Evolutionary conservation across 2,113 vertebrate species (phyloP).

Genomic region (Elaphurus davidianus): DNA sequence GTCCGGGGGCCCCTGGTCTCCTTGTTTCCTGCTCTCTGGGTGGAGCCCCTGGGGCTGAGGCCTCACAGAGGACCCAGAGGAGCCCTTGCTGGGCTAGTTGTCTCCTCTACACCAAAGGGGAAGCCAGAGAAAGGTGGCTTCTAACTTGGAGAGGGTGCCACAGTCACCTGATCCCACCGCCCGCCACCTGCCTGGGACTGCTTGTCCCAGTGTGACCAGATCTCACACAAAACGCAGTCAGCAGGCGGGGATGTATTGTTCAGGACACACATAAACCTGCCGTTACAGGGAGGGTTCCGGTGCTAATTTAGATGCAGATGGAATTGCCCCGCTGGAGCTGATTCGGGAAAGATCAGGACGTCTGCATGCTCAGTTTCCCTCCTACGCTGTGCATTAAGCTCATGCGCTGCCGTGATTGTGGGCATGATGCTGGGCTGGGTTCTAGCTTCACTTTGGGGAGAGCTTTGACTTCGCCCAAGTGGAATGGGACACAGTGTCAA

Average conservation of each 20-base stretch:
- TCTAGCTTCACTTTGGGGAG: background rate
- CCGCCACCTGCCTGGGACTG: constrained; percentile 44
- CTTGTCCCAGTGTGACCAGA: constrained; percentile 29
- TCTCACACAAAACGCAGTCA: background rate
- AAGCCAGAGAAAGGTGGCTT: constrained; percentile 14
- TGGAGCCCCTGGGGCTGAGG: background rate
- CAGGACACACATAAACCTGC: constrained; percentile 40
- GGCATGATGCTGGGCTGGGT: constrained; percentile 30
- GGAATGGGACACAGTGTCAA: background rate
- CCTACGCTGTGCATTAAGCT: background rate
- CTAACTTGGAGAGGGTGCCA: background rate
- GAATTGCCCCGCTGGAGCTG: constrained; percentile 41
- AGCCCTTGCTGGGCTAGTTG: background rate
- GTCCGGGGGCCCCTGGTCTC: background rate
- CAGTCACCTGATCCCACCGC: constrained; percentile 17
- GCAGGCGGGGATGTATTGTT: constrained; percentile 61
- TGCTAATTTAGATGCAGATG: constrained; percentile 59
- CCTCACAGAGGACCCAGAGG: background rate
- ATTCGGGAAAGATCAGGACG: constrained; percentile 54
- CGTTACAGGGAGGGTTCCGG: constrained; percentile 24
- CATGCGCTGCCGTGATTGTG: background rate
- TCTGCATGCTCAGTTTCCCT: constrained; percentile 35
- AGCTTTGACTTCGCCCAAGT: constrained; percentile 22
- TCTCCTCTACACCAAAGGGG: background rate
- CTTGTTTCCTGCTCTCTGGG: background rate